Base-by-base conservation (phyloP, 2,113 vertebrate genomes). In the Urocolius indicus region DNA sequence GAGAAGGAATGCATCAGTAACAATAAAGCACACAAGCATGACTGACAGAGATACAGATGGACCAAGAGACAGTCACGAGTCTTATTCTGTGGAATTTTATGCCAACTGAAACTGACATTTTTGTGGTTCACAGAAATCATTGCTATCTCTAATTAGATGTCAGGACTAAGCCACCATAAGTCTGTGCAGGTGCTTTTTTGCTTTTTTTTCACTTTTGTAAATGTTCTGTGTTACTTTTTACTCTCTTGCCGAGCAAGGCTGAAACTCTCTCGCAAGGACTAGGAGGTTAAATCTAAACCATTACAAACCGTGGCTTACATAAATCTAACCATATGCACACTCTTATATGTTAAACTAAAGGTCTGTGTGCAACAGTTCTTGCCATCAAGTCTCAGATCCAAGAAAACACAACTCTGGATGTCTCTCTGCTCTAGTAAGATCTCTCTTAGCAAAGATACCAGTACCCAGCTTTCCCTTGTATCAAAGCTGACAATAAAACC, bases 281-380 rank as follows among this genome's bases (percentile, higher is more conserved):
- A 71, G 59, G 52, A 95, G 79, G 83, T 88, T 94, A 94, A 96
- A 95, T 90, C 76, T 93, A 96, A 96, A 89, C 65, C 80, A 87
- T 84, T 84, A 54, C 76, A 75, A 90, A 91, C 90, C 84, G 57
- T 13, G n/a, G 73, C 83, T 92, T 89, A 75, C 46, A 87, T 95
- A 93, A 97, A 95, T 87, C 83, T 84, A 86, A 93, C 83, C 93
- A 92, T 87, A 78, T 76, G 76, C 30, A 77, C 76, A 46, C 61
- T 89, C 59, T 66, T 32, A 19, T 41, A 88, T 84, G 91, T 95
- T 85, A 86, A 90, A 75, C 49, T 78, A 29, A 62, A 75, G 72
- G 55, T 67, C 83, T 92, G 30, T 62, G 45, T 38, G 10, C 84
- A 91, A 51, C 46, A 88, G 20, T 36, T 87, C 41, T 10, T 65